A percentile compares a stretch with the other conserved stretches of the same genome.
phyloP scores from a whole-genome alignment of 2,888 invertebrate genomes.

The Conus canariensis region DNA sequence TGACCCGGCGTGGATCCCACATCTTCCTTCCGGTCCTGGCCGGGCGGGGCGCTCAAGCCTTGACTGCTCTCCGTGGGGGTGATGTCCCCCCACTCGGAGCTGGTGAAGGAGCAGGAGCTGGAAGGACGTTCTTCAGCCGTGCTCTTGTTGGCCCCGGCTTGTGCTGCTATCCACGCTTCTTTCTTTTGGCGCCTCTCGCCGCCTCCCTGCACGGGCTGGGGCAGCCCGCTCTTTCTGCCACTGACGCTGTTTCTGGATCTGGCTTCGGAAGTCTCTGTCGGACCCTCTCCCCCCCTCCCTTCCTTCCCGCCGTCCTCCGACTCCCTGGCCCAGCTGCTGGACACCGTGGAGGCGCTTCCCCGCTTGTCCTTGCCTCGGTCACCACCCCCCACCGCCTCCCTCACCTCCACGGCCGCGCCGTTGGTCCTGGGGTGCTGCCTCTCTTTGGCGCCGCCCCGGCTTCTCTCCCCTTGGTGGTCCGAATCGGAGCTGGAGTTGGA shows the following conservation, averaged over 20 bases:
- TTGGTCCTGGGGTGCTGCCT: slow-evolving; percentile 11
- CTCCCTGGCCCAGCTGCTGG: neutral
- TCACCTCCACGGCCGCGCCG: slow-evolving; percentile 31
- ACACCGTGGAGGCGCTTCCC: neutral
- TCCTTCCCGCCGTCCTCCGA: neutral
- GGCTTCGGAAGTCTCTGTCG: neutral
- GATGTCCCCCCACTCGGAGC: slow-evolving; percentile 40
- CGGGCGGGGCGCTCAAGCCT: neutral
- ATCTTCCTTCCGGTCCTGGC: slow-evolving; percentile 25
- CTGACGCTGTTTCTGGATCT: neutral
- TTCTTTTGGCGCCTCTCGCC: neutral
- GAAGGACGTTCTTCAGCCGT: neutral
- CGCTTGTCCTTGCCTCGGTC: no score
- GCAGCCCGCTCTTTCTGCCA: neutral
- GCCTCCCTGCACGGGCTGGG: neutral
- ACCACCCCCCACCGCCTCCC: neutral
- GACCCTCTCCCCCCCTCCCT: neutral
- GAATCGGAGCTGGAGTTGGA: slow-evolving; percentile 44
- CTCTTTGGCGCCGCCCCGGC: neutral
- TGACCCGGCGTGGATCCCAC: slow-evolving; percentile 4
- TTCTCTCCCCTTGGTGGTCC: neutral
- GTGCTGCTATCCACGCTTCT: neutral
- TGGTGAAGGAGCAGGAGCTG: slow-evolving; percentile 41
- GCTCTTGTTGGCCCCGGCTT: neutral
- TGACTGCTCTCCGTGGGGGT: slow-evolving; percentile 8